Percentiles rank a stretch among this genome's conserved stretches.
Evolutionary conservation across 2,797 vertebrate genomes (phyloP).

Genomic region (Acestrorhynchus altus): DNA sequence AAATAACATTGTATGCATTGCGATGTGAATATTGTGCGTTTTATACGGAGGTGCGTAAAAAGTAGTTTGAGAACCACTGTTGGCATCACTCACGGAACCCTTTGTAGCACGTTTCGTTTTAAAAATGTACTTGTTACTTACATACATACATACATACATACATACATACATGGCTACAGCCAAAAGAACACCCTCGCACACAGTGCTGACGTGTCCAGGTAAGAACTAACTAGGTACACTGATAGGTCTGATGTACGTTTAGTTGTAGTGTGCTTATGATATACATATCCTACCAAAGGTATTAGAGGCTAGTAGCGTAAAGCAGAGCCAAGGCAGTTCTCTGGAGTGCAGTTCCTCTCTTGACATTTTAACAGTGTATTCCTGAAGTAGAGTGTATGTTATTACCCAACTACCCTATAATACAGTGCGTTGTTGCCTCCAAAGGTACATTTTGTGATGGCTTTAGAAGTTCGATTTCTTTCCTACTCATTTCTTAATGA

Average conservation of each 20-base stretch:
- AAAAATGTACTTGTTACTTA: no score
- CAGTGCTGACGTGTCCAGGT: conserved; percentile 24
- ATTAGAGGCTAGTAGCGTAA: conserved; percentile 35
- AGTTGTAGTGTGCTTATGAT: conserved; percentile 40
- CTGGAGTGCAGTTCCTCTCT: background rate
- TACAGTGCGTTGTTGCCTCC: conserved; percentile 50
- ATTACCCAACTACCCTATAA: conserved; percentile 22
- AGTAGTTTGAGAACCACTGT: no score
- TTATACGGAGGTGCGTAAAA: no score
- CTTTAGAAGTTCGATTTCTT: conserved; percentile 43
- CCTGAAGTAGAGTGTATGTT: conserved; percentile 39
- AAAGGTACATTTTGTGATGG: conserved; percentile 45
- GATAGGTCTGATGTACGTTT: background rate
- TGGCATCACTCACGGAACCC: no score
- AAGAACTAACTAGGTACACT: conserved; percentile 15
- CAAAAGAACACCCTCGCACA: background rate
- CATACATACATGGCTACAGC: conserved; percentile 29
- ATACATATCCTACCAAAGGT: conserved; percentile 19
- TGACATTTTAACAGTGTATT: conserved; percentile 41
- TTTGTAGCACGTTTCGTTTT: no score
- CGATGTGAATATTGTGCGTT: no score
- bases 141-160: background rate
- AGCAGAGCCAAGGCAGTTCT: conserved; percentile 29
- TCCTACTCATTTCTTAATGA: conserved; percentile 21
- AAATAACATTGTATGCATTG: no score